These are phyloP conservation scores for Eremobia ochroleuca DNA, from an alignment of 2,888 invertebrate genomes.

Conservation along the genomic window DNA sequence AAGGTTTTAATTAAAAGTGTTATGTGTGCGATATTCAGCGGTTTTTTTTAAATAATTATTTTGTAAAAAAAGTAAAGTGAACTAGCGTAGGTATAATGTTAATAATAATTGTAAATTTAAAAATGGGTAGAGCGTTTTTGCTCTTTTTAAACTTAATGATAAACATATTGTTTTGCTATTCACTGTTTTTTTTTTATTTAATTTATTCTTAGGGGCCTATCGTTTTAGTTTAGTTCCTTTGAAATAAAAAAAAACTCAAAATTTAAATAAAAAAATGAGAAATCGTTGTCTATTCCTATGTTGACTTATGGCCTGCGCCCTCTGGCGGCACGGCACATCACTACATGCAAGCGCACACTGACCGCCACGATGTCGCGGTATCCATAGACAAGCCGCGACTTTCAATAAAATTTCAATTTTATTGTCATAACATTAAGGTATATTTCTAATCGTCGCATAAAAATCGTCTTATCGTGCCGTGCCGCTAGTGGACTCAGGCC, in stretches of 20 bases:
- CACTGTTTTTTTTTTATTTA: constrained; percentile 31
- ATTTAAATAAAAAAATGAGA: neutral
- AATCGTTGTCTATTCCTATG: neutral
- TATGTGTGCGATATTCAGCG: constrained; percentile 63
- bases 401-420: neutral
- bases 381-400: neutral
- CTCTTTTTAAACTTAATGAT: constrained; percentile 46
- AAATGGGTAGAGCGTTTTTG: constrained; percentile 64
- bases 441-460: neutral
- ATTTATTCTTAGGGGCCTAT: constrained; percentile 25
- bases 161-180: constrained; percentile 43
- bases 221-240: constrained; percentile 35
- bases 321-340: neutral
- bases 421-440: too few species aligned
- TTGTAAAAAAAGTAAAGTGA: constrained; percentile 63
- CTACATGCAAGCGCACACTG: neutral
- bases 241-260: constrained; percentile 4
- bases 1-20: constrained; percentile 55
- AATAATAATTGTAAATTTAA: constrained; percentile 58
- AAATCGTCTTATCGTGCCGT: neutral
- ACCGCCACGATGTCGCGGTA: neutral
- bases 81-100: constrained; percentile 61
- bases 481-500: neutral
- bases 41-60: constrained; percentile 61
- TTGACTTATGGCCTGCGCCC: neutral